Conservation (phyloP, 1,140 invertebrate genomes). For the Eciton burchellii region DNA sequence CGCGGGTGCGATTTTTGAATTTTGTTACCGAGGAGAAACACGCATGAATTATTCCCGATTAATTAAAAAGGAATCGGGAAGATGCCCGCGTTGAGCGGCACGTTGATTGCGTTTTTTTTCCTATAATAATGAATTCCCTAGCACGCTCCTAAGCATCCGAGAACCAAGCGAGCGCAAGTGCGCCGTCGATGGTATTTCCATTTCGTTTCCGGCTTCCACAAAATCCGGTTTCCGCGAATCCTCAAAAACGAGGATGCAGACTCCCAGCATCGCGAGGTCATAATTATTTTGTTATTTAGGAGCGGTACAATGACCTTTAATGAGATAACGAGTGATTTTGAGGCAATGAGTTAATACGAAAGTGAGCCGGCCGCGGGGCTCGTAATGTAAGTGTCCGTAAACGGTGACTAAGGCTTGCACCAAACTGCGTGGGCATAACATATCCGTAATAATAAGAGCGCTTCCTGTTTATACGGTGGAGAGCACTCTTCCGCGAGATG, state of each 20-base stretch:
- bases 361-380: slow-evolving; percentile 40
- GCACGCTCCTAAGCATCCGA: background rate
- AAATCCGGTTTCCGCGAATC: slow-evolving; percentile 3
- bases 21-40: too few species aligned
- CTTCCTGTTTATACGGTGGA: slow-evolving; percentile 40
- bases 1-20: too few species aligned
- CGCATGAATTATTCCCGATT: too few species aligned
- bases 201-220: background rate
- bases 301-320: slow-evolving; percentile 53
- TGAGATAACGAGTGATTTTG: slow-evolving; percentile 49
- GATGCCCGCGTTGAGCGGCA: too few species aligned
- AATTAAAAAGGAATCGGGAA: too few species aligned
- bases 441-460: slow-evolving; percentile 33
- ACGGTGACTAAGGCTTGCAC: slow-evolving; percentile 52
- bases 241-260: background rate
- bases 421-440: slow-evolving; percentile 47
- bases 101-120: background rate
- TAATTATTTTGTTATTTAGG: slow-evolving; percentile 55
- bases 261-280: slow-evolving; percentile 11
- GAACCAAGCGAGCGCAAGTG: too few species aligned
- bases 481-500: background rate
- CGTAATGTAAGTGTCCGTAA: slow-evolving; percentile 29
- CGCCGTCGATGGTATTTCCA: background rate
- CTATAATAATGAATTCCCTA: background rate
- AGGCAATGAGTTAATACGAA: slow-evolving; percentile 53